Percentiles rank a stretch among this genome's conserved stretches.
These are phyloP conservation scores for Leptopilina drosophilae DNA, from an alignment of 2,888 invertebrate species.

Conservation along the genomic window DNA sequence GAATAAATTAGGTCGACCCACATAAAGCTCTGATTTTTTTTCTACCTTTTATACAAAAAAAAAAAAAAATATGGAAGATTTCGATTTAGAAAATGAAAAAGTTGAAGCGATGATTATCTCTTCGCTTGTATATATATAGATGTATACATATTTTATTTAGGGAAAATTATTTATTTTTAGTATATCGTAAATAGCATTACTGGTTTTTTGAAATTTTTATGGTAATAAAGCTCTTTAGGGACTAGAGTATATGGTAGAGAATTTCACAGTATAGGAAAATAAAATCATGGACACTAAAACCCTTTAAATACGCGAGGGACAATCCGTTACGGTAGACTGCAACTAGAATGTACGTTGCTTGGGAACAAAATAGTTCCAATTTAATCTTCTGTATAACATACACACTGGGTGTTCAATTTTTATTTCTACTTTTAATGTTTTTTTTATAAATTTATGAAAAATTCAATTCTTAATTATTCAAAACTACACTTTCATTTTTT, in stretches of 20 bases:
- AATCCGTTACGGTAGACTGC: constrained; percentile 26
- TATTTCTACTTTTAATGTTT: neutral
- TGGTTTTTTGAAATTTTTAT: neutral
- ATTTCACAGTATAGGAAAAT: constrained; percentile 12
- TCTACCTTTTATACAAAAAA: neutral
- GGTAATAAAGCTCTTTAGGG: constrained; percentile 19
- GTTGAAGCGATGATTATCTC: neutral
- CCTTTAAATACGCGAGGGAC: constrained; percentile 29
- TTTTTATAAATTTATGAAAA: neutral
- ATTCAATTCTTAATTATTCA: no score
- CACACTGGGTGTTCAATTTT: neutral
- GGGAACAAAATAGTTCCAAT: constrained; percentile 7
- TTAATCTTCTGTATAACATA: neutral
- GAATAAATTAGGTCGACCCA: constrained; percentile 55
- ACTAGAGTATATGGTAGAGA: neutral
- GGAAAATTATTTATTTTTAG: neutral
- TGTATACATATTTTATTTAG: neutral
- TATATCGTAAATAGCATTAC: neutral
- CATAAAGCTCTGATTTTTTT: constrained; percentile 33
- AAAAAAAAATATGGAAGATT: neutral
- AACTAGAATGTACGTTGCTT: constrained; percentile 9
- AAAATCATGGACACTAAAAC: constrained; percentile 18
- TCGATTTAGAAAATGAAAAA: constrained; percentile 11
- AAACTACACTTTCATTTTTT: no score
- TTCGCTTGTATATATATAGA: no score